Conservation (phyloP, 2,113 vertebrate genomes). For the Pelobates fuscus region DNA sequence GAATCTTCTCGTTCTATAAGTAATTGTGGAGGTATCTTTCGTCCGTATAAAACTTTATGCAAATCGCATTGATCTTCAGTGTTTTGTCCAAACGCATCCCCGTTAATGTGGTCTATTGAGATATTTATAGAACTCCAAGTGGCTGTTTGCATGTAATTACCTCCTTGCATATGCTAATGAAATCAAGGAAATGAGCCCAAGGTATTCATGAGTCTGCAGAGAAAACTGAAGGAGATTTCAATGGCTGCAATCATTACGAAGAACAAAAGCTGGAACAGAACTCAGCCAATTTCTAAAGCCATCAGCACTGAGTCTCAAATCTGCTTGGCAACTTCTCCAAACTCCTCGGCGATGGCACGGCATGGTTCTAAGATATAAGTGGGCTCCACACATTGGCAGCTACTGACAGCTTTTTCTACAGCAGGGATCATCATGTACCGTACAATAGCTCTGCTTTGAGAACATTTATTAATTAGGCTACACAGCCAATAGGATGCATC, state of each 20-base stretch:
- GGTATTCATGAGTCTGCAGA: not conserved
- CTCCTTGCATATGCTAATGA: constrained; percentile 36
- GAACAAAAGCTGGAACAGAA: not conserved
- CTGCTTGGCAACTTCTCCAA: too few species aligned
- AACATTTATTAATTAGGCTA: too few species aligned
- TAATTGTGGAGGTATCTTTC: not conserved
- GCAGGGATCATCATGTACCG: too few species aligned
- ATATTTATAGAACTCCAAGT: constrained; percentile 22
- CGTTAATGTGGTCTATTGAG: not conserved
- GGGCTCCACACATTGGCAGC: too few species aligned
- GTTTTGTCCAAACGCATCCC: not conserved
- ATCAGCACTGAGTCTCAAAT: too few species aligned
- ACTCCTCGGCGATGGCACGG: too few species aligned
- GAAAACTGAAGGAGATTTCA: not conserved
- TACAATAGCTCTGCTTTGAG: too few species aligned
- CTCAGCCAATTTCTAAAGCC: not conserved
- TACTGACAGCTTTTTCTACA: too few species aligned
- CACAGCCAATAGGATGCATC: too few species aligned
- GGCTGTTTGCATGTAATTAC: constrained; percentile 11
- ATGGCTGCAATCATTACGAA: not conserved
- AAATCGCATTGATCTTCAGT: not conserved
- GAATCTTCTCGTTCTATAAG: not conserved
- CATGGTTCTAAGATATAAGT: too few species aligned
- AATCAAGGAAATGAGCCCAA: constrained; percentile 18
- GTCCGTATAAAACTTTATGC: not conserved